A percentile compares a stretch with the other conserved stretches of the same genome.
Evolutionary conservation across 2,888 invertebrate genomes (phyloP).

Genomic region (Epirrita christyi): DNA sequence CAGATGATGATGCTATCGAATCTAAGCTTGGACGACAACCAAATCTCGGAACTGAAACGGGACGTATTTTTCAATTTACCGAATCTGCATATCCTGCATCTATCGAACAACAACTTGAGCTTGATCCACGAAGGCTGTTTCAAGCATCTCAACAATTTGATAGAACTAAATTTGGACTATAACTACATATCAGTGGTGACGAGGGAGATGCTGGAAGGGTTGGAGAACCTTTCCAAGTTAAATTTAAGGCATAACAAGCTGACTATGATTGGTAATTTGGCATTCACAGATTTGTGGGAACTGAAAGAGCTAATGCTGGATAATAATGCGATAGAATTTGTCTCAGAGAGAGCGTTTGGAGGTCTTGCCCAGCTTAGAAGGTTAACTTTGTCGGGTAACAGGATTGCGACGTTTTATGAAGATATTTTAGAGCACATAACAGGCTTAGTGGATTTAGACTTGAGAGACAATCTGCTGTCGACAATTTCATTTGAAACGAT

Average conservation of each 20-base stretch:
- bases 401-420: slow-evolving; percentile 88
- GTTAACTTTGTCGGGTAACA: slow-evolving; percentile 90
- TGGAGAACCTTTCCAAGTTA: slow-evolving; percentile 88
- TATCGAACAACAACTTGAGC: slow-evolving; percentile 94
- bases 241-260: slow-evolving; percentile 90
- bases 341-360: slow-evolving; percentile 91
- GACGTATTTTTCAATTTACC: slow-evolving; percentile 91
- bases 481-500: slow-evolving; percentile 91
- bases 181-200: slow-evolving; percentile 91
- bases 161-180: slow-evolving; percentile 91
- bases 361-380: slow-evolving; percentile 89
- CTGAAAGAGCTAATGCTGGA: slow-evolving; percentile 88
- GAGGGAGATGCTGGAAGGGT: slow-evolving; percentile 90
- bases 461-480: slow-evolving; percentile 90
- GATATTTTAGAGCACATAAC: slow-evolving; percentile 89
- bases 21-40: slow-evolving; percentile 90
- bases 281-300: slow-evolving; percentile 91
- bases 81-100: slow-evolving; percentile 88
- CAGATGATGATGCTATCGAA: slow-evolving; percentile 89
- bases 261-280: slow-evolving; percentile 91
- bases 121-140: slow-evolving; percentile 94
- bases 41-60: slow-evolving; percentile 89
- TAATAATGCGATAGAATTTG: slow-evolving; percentile 88
- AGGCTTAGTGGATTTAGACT: slow-evolving; percentile 88
- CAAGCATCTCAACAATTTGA: slow-evolving; percentile 88